Evolutionary conservation across 1,140 invertebrate species (phyloP).

Genomic region (Drosophila jambulina): DNA sequence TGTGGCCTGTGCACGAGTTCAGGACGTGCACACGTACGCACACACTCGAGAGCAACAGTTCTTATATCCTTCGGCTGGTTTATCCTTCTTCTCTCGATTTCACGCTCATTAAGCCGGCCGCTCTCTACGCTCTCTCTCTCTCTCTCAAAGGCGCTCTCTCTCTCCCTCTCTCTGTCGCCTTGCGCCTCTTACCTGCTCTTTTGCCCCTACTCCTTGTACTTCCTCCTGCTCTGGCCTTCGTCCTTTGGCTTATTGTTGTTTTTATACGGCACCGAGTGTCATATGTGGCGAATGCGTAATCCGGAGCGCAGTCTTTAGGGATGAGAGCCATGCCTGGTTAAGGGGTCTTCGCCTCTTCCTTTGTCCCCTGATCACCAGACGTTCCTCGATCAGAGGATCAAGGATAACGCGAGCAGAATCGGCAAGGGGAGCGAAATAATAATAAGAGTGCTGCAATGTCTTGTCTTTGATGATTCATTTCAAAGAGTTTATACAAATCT

Average conservation of each 20-base stretch:
- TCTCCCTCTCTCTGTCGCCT: slow-evolving; percentile 1
- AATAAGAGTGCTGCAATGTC: background rate
- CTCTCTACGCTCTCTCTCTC: background rate
- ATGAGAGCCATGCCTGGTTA: background rate
- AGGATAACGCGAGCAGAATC: background rate
- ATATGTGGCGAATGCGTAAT: slow-evolving; percentile 61
- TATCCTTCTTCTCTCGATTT: slow-evolving; percentile 48
- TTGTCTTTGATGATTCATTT: background rate
- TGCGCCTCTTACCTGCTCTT: slow-evolving; percentile 7
- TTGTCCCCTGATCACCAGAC: slow-evolving; percentile 1
- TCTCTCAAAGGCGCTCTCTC: no score
- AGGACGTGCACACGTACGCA: slow-evolving; percentile 62
- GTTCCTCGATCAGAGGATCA: slow-evolving; percentile 1
- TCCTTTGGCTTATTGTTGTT: slow-evolving; percentile 24
- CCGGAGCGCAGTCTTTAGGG: slow-evolving; percentile 14
- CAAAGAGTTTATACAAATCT: background rate
- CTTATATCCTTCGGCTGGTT: slow-evolving; percentile 48
- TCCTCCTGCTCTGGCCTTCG: background rate
- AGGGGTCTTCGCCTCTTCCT: background rate
- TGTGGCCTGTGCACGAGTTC: slow-evolving; percentile 64
- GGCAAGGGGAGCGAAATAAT: background rate
- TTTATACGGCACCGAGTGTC: slow-evolving; percentile 7
- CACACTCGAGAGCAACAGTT: slow-evolving; percentile 50
- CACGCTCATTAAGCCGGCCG: slow-evolving; percentile 32
- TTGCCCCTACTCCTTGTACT: background rate